Base-by-base conservation (phyloP, 1,140 invertebrate species). In the Geopemphigus sp. region DNA sequence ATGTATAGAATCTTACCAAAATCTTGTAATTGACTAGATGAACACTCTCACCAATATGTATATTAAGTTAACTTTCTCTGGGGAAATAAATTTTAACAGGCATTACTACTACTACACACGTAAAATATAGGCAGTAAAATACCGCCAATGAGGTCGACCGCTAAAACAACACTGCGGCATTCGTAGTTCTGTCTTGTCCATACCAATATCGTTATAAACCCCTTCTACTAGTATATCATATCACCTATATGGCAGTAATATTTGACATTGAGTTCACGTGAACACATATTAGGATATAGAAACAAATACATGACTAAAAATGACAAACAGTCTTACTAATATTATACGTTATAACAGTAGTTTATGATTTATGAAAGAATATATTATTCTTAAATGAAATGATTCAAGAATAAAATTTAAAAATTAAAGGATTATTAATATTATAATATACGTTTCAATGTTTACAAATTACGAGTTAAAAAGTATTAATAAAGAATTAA, bases 161-260 rank as follows among this genome's bases (percentile, higher is more conserved):
- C 56, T 78, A 78, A 78, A 78, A 78, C 73, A 78, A 78, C 73
- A 78, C 73, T 78, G 73, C 73, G 73, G 72, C 72, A 74, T 57
- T 74, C 72, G 54, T 74, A 19, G 54, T 78, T 47, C 19, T 47
- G 73, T 61, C 54, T 78, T 59, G 56, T 78, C 56, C 73, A 78
- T 78, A 78, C 73, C 57, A 61, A 78, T 78, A 78, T 78, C 73
- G 73, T 61, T 61, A 17, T 5, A 61, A 78, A 78, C 73, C 73
- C 73, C 73, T 78, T 61, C 73, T 78, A 47, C 73, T 61, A 78
- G 10, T 8, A 50, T 39, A 39, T 61, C 56, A 74, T 56, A 61
- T 78, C n/a, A 78, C 73, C 19, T 70, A 61, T 59, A 78, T 78
- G 73, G 56, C 73, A 61, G 57, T 63, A 78, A 78, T 61, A 78